Evolutionary conservation across 2,797 vertebrate species (phyloP).

Genomic region (Bradypus variegatus): DNA sequence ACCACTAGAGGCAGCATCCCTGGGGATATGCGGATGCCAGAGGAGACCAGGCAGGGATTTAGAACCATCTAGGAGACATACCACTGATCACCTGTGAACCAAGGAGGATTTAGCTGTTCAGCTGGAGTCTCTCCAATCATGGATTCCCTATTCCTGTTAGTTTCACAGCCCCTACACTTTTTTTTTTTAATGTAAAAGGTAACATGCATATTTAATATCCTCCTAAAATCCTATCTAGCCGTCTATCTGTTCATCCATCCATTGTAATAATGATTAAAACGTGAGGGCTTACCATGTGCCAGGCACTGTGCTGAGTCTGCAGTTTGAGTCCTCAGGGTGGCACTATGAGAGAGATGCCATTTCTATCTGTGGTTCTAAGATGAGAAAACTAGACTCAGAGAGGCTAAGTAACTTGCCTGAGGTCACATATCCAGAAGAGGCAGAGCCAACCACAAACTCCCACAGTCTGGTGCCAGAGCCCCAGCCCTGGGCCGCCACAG

Average conservation of each 20-base stretch:
- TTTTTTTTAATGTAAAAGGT: not conserved
- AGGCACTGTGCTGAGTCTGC: not conserved
- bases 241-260: not conserved
- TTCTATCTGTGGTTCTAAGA: not conserved
- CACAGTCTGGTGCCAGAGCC: rapidly evolving
- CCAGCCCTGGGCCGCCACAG: not conserved
- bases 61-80: not conserved
- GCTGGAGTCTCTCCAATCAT: not conserved
- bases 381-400: not conserved
- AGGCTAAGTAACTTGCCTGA: not conserved
- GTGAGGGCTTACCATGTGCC: not conserved
- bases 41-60: not conserved
- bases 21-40: not conserved
- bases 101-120: not conserved
- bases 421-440: not conserved
- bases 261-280: not conserved
- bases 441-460: not conserved
- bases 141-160: not conserved
- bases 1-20: not conserved
- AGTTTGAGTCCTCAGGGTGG: not conserved
- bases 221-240: not conserved
- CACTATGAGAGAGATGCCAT: not conserved
- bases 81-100: not conserved
- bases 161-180: not conserved
- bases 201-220: not conserved